Base-by-base conservation (phyloP, 2,797 vertebrate genomes). In the Rhabdomys pumilio region DNA sequence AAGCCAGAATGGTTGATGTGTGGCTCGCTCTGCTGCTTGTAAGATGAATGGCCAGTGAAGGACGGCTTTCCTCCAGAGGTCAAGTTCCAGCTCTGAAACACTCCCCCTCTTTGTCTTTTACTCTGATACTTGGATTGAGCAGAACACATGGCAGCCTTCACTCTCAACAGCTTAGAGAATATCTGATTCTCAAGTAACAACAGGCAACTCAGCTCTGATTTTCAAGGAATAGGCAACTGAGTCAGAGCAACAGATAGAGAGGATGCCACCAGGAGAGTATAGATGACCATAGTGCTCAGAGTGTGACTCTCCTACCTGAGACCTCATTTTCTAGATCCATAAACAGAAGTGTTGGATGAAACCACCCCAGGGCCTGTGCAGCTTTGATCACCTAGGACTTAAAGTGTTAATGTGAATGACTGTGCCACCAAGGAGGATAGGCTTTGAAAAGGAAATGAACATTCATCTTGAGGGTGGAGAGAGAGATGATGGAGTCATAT, bases 261-360 rank as follows among this genome's bases (percentile, higher is more conserved):
- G 24, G 3, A 14, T 0, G 1, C 8, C 11, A 0, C 0, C 1
- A 15, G 22, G 6, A 10, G 7, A 1, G 4, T 0, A 0, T 0
- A 29, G 20, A 14, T 29, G 12, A 1, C 3, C 15, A 0, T 0
- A 2, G 55, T 0, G 29, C 17, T 24, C 2, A 6, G 3, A 0
- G 0, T 8, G 6, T 0, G 2, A 1, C 0, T 57, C 26, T 80
- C 34, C 26, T 55, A 13, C 53, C 24, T 0, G 0, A 8, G 3
- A 20, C 22, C 38, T 84, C 26, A 1, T 3, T 55, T 47, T 75
- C 75, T 22, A 8, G 0, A 0, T 29, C 4, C 3, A 47, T 22
- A 81, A n/a, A 19, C 5, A 13, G 0, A 50, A 29, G 0, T 0
- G 15, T 1, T 69, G 17, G 22, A 65, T 1, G 10, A 77, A 84